These are phyloP conservation scores for Montipora foliosa DNA, from an alignment of 64 coral and sea anemone genomes.

Conservation along the genomic window DNA sequence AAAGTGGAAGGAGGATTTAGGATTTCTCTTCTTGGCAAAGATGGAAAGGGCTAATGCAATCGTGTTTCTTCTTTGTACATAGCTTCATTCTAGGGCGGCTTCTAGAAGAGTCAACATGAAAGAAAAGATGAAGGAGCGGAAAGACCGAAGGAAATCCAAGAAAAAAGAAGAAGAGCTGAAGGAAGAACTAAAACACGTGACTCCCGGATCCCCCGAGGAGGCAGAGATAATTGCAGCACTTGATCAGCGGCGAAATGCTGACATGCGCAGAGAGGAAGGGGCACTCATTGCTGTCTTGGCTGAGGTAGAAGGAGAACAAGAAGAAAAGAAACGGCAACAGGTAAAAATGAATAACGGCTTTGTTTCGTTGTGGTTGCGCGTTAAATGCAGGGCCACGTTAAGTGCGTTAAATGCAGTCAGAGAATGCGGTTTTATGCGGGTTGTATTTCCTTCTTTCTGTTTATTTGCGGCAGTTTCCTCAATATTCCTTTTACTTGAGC, in stretches of 20 bases:
- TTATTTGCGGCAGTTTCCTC: no score
- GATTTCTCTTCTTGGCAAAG: neutral
- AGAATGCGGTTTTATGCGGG: neutral
- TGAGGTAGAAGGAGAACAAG: conserved; percentile 72
- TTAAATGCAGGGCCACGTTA: no score
- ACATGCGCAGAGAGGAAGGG: conserved; percentile 75
- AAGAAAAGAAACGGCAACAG: conserved; percentile 55
- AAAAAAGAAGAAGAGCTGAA: conserved; percentile 78
- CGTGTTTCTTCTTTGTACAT: neutral
- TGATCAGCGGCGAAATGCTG: conserved; percentile 72
- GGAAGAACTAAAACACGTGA: conserved; percentile 76
- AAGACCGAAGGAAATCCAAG: conserved; percentile 72
- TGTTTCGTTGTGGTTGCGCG: no score
- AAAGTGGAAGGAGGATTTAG: neutral
- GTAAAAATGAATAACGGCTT: neutral
- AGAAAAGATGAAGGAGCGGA: conserved; percentile 92
- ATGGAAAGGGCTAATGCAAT: neutral
- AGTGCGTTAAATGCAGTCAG: no score
- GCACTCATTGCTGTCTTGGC: conserved; percentile 58
- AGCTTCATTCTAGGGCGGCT: conserved; percentile 75
- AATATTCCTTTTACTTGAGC: no score
- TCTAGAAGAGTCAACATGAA: conserved; percentile 84
- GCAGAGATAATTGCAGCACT: conserved; percentile 73
- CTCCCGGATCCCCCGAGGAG: conserved; percentile 79
- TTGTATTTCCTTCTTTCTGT: neutral